A percentile compares a stretch with the other conserved stretches of the same genome.
Evolutionary conservation across 2,113 vertebrate species (phyloP).

Genomic region (Hepsetus odoe): DNA sequence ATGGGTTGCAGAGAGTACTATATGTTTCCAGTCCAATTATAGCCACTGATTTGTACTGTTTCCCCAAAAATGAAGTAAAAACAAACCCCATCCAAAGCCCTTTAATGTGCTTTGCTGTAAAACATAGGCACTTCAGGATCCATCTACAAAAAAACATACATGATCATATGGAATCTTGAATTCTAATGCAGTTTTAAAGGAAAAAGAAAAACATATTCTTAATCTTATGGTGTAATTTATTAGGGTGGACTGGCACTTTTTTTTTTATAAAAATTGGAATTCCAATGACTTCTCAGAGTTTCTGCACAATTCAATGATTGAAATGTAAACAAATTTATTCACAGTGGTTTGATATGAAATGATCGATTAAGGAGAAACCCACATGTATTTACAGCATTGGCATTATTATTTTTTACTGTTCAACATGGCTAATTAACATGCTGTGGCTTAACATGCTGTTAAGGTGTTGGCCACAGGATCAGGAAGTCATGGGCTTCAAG

Average conservation of each 20-base stretch:
- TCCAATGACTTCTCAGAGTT: neutral
- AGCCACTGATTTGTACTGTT: neutral
- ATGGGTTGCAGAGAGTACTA: no score
- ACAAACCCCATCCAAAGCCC: neutral
- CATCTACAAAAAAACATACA: neutral
- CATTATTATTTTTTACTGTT: no score
- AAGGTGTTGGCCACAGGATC: no score
- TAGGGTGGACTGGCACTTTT: neutral
- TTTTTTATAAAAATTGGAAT: neutral
- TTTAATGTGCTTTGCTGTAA: neutral
- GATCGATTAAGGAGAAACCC: no score
- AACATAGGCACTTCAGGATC: neutral
- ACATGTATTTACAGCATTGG: neutral
- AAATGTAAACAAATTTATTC: neutral
- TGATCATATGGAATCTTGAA: neutral
- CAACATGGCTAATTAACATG: no score
- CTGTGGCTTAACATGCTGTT: no score
- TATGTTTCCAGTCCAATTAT: neutral
- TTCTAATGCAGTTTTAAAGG: no score
- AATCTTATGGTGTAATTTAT: neutral
- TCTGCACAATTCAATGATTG: neutral
- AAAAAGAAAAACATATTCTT: no score
- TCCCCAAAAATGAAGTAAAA: neutral
- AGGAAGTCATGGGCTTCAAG: no score
- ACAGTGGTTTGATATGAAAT: neutral